A percentile compares a stretch with the other conserved stretches of the same genome.
phyloP scores from a whole-genome alignment of 2,113 vertebrate genomes.

The Aythya baeri region DNA sequence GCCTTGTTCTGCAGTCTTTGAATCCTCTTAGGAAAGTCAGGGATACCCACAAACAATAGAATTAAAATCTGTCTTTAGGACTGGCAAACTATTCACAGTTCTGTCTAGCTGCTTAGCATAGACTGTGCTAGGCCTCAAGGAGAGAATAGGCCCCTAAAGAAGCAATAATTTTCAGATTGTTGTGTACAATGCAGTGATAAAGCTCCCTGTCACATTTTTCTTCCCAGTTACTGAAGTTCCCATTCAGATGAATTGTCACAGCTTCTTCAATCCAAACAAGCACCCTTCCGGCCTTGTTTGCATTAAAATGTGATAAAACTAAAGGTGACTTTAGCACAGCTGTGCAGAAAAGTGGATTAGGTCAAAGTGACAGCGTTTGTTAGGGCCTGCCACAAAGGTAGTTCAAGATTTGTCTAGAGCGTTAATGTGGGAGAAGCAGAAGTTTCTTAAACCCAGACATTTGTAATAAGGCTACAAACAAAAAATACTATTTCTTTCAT shows the following conservation, averaged over 20 bases:
- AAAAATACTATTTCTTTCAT: slow-evolving; percentile 72
- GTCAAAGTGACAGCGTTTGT: slow-evolving; percentile 83
- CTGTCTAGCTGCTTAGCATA: slow-evolving; percentile 83
- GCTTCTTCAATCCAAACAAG: slow-evolving; percentile 82
- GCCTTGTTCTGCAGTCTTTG: slow-evolving; percentile 67
- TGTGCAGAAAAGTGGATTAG: slow-evolving; percentile 92
- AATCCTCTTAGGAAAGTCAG: slow-evolving; percentile 79
- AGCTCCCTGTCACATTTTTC: slow-evolving; percentile 96
- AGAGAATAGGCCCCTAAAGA: slow-evolving; percentile 78
- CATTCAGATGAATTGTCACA: slow-evolving; percentile 88
- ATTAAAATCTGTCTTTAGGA: slow-evolving; percentile 79
- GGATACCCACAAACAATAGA: slow-evolving; percentile 80
- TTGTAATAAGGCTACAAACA: slow-evolving; percentile 68
- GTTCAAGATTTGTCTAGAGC: slow-evolving; percentile 66
- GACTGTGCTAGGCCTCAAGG: slow-evolving; percentile 75
- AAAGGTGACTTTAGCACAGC: slow-evolving; percentile 87
- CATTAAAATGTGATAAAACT: slow-evolving; percentile 94
- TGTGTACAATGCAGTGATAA: slow-evolving; percentile 83
- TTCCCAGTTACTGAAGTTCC: slow-evolving; percentile 88
- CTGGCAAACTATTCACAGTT: slow-evolving; percentile 70
- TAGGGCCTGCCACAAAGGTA: slow-evolving; percentile 68
- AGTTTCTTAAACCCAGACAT: slow-evolving; percentile 76
- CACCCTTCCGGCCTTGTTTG: slow-evolving; percentile 87
- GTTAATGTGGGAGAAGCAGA: slow-evolving; percentile 76
- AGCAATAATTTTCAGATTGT: slow-evolving; percentile 86